Evolutionary conservation across 2,797 vertebrate genomes (phyloP).

Genomic region (Mus spretus): DNA sequence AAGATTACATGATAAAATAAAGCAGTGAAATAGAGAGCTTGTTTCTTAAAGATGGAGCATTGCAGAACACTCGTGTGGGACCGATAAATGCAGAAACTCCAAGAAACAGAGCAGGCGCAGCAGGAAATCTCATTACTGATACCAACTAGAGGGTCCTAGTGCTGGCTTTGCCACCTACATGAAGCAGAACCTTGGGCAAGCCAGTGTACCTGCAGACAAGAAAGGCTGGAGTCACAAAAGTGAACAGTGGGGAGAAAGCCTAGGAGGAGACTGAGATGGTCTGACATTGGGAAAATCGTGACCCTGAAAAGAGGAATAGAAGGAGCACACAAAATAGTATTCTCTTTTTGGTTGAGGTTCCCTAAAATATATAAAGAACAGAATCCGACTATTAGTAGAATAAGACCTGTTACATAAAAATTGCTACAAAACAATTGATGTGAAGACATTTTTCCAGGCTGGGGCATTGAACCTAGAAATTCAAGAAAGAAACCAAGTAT

Average conservation of each 20-base stretch:
- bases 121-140: not conserved
- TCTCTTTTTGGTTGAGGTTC: not conserved
- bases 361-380: constrained; percentile 1
- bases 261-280: not conserved
- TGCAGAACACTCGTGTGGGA: not conserved
- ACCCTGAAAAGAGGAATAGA: not conserved
- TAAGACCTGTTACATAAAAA: not conserved
- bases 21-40: not conserved
- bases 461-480: not conserved
- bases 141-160: not conserved
- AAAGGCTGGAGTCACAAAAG: not conserved
- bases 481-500: not conserved
- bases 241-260: not conserved
- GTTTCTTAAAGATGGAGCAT: not conserved
- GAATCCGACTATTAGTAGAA: not conserved
- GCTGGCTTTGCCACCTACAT: not conserved
- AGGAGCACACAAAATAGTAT: not conserved
- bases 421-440: not conserved
- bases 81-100: not conserved
- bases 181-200: not conserved
- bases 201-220: not conserved
- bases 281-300: not conserved
- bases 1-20: constrained; percentile 32
- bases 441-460: not conserved
- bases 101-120: not conserved